Evolutionary conservation across 2,797 vertebrate species (phyloP).

Genomic region (Sebastes taczanowskii): DNA sequence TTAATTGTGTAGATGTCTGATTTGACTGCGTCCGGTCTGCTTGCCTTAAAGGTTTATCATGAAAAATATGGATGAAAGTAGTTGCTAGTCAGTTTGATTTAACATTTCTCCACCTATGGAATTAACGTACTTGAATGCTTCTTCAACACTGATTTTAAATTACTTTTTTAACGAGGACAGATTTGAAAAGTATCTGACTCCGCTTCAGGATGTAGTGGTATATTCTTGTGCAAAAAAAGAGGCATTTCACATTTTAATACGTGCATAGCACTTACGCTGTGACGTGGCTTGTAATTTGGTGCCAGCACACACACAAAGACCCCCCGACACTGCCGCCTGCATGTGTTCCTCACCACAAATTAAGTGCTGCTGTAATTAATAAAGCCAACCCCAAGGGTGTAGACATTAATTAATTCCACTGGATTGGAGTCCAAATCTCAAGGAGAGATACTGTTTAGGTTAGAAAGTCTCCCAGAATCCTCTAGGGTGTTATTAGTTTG

Average conservation of each 20-base stretch:
- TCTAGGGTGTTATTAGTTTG: slow-evolving; percentile 30
- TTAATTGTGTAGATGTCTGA: neutral
- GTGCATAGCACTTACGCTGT: neutral
- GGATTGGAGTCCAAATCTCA: slow-evolving; percentile 66
- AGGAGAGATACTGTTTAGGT: slow-evolving; percentile 44
- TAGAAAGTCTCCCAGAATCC: slow-evolving; percentile 34
- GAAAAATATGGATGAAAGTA: slow-evolving; percentile 4
- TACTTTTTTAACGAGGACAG: neutral
- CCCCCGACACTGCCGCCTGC: slow-evolving; percentile 40
- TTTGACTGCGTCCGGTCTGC: neutral
- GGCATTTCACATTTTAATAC: neutral
- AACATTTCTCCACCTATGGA: neutral
- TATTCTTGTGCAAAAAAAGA: neutral
- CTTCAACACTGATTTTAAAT: neutral
- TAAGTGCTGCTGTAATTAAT: slow-evolving; percentile 80
- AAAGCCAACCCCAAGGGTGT: slow-evolving; percentile 70
- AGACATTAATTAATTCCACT: slow-evolving; percentile 79
- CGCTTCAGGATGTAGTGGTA: neutral
- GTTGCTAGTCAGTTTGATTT: neutral
- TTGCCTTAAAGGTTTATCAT: neutral
- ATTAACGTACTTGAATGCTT: neutral
- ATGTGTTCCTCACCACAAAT: slow-evolving; percentile 69
- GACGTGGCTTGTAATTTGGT: slow-evolving; percentile 50
- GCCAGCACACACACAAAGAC: slow-evolving; percentile 1
- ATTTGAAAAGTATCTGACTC: neutral